phyloP scores from a whole-genome alignment of 2,888 invertebrate species.

The Leucoma salicis region DNA sequence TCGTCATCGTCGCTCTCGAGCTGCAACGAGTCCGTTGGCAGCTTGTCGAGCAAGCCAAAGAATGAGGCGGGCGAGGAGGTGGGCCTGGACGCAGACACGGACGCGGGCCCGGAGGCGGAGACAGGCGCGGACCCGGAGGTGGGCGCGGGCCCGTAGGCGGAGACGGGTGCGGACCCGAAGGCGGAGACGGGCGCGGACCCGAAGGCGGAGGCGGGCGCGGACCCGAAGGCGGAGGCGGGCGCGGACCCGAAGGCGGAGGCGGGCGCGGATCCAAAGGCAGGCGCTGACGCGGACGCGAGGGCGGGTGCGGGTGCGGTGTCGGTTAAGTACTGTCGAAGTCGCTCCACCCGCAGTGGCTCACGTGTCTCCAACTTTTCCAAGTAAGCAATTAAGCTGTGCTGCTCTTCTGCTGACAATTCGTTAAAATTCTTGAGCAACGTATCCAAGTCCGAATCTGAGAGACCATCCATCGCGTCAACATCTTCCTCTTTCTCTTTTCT shows the following conservation, averaged over 20 bases:
- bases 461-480: slow-evolving; percentile 84
- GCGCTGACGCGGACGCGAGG: slow-evolving; percentile 14
- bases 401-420: slow-evolving; percentile 90
- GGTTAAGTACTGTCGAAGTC: slow-evolving; percentile 88
- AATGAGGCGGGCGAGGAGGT: no score
- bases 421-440: slow-evolving; percentile 89
- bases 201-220: no score
- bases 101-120: slow-evolving; percentile 1
- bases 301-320: slow-evolving; percentile 41
- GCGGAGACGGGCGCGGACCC: no score
- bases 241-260: no score
- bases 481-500: slow-evolving; percentile 53
- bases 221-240: no score
- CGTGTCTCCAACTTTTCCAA: slow-evolving; percentile 90
- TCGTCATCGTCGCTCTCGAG: slow-evolving; percentile 87
- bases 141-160: no score
- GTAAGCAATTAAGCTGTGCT: slow-evolving; percentile 91
- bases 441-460: slow-evolving; percentile 91
- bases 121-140: no score
- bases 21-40: slow-evolving; percentile 27
- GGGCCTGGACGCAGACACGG: no score
- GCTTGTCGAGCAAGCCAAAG: no score
- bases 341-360: slow-evolving; percentile 89
- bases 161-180: no score
- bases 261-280: no score